Percentiles rank a stretch among this genome's conserved stretches.
These are phyloP conservation scores for Pagrus major DNA, from an alignment of 2,113 vertebrate species.

Conservation along the genomic window DNA sequence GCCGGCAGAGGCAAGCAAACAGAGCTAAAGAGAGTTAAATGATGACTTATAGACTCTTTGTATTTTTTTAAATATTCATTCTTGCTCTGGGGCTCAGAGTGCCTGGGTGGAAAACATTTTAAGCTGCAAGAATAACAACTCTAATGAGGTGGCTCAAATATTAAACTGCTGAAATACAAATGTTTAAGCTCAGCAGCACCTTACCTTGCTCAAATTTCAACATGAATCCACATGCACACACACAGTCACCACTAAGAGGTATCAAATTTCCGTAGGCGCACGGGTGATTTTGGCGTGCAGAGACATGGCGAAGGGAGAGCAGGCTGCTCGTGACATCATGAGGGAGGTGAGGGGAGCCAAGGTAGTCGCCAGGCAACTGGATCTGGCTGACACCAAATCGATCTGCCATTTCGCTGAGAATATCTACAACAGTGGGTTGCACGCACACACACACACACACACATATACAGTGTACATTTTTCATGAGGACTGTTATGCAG, in stretches of 20 bases:
- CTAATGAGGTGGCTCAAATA: slow-evolving; percentile 14
- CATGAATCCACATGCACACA: slow-evolving; percentile 16
- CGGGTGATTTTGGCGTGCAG: slow-evolving; percentile 83
- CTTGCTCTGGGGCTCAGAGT: slow-evolving; percentile 3
- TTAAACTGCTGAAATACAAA: neutral
- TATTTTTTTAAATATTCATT: neutral
- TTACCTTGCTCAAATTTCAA: neutral
- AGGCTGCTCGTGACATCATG: slow-evolving; percentile 76
- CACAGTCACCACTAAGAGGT: neutral
- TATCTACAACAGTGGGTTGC: slow-evolving; percentile 79
- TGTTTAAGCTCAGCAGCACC: neutral
- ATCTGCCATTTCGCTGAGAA: slow-evolving; percentile 83
- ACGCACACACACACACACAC: neutral
- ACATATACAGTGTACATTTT: neutral
- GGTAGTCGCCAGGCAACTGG: slow-evolving; percentile 79
- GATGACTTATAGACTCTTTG: neutral
- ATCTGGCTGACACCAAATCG: slow-evolving; percentile 83
- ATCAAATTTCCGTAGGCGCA: slow-evolving; percentile 64
- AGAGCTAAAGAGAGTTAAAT: neutral
- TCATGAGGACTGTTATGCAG: neutral
- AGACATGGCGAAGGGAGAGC: slow-evolving; percentile 78
- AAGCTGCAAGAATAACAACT: neutral
- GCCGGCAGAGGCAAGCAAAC: slow-evolving; percentile 78
- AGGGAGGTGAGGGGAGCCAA: slow-evolving; percentile 71
- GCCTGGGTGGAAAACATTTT: slow-evolving; percentile 5